A percentile compares a stretch with the other conserved stretches of the same genome.
Evolutionary conservation across 2,113 vertebrate species (phyloP).

Genomic region (Lycaon pictus): DNA sequence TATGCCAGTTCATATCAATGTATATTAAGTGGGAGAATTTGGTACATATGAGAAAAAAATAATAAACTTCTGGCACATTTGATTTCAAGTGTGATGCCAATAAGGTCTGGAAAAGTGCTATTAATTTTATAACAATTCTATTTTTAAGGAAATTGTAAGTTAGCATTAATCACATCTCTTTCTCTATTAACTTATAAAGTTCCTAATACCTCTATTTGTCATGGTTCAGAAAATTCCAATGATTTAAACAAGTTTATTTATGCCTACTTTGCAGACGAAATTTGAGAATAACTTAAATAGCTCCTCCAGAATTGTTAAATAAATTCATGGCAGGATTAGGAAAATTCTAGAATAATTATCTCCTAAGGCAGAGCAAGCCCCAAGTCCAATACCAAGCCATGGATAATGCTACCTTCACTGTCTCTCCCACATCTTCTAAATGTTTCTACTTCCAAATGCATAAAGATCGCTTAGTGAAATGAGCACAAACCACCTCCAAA

Average conservation of each 20-base stretch:
- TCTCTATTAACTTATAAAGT: slow-evolving; percentile 13
- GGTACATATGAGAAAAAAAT: slow-evolving; percentile 10
- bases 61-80: background rate
- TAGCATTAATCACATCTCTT: background rate
- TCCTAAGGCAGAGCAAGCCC: background rate
- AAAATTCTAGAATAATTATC: background rate
- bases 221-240: background rate
- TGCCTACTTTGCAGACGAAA: background rate
- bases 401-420: background rate
- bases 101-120: background rate
- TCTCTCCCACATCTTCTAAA: background rate
- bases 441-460: background rate
- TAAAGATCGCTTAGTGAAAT: background rate
- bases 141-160: background rate
- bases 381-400: background rate
- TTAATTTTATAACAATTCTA: background rate
- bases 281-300: background rate
- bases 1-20: background rate
- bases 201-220: background rate
- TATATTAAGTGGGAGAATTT: background rate
- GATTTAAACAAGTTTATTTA: background rate
- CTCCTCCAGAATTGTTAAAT: background rate
- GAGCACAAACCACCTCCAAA: background rate
- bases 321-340: background rate
- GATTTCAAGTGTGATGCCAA: slow-evolving; percentile 12